These are phyloP conservation scores for Cercopithecus mona DNA, from an alignment of 2,113 vertebrate species.

Conservation along the genomic window DNA sequence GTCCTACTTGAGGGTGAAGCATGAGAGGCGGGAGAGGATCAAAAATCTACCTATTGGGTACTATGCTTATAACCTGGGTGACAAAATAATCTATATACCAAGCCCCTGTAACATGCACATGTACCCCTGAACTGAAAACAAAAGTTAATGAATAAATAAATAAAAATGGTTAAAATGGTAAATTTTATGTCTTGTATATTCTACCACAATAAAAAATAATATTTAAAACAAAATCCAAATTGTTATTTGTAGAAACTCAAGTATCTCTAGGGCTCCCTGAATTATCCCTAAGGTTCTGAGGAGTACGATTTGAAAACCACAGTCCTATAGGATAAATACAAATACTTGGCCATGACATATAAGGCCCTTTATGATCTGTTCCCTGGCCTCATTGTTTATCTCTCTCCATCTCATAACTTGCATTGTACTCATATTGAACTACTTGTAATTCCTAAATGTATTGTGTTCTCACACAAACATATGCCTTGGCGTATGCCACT, in stretches of 20 bases:
- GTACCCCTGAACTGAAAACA: background rate
- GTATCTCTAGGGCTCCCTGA: background rate
- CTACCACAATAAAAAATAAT: conserved; percentile 5
- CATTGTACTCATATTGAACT: background rate
- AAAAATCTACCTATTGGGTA: too few relatives aligned
- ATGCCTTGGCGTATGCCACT: background rate
- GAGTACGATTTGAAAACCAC: background rate
- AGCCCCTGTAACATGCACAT: too few relatives aligned
- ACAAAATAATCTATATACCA: too few relatives aligned
- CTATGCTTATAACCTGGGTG: too few relatives aligned
- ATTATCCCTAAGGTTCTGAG: conserved; percentile 14
- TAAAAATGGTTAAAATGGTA: conserved; percentile 13
- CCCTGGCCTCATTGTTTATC: background rate
- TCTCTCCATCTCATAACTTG: background rate
- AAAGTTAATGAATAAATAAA: background rate
- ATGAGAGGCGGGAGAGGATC: too few relatives aligned
- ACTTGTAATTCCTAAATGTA: background rate
- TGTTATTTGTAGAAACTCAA: background rate
- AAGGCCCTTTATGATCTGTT: background rate
- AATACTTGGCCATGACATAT: background rate
- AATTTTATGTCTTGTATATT: background rate
- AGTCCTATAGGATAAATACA: background rate
- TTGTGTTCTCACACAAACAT: background rate
- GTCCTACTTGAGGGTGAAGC: too few relatives aligned
- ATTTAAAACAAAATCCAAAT: conserved; percentile 10